A percentile compares a stretch with the other conserved stretches of the same genome.
Evolutionary conservation across 2,797 vertebrate genomes (phyloP).

Genomic region (Epinephelus malabaricus): DNA sequence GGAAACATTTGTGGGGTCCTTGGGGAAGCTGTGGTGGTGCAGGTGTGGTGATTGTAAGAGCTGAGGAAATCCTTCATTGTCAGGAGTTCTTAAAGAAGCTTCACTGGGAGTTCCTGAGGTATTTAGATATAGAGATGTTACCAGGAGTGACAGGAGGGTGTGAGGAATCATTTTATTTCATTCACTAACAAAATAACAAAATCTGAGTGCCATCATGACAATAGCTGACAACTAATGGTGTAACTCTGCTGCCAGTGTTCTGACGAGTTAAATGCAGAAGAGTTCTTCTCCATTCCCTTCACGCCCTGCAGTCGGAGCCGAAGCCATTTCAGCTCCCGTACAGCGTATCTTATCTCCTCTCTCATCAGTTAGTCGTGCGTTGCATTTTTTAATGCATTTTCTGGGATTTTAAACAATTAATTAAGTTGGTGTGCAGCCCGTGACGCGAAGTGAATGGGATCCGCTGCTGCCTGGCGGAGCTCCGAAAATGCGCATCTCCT

Average conservation of each 20-base stretch:
- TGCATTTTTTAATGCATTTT: constrained; percentile 53
- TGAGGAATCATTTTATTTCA: background rate
- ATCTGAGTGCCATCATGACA: background rate
- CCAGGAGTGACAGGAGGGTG: too few relatives aligned
- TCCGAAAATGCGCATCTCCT: constrained; percentile 57
- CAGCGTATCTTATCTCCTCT: constrained; percentile 11
- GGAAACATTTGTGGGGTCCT: too few relatives aligned
- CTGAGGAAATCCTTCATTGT: too few relatives aligned
- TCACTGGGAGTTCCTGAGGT: too few relatives aligned
- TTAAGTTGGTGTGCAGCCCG: constrained; percentile 45
- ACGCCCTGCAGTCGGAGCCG: constrained; percentile 25
- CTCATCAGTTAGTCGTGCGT: constrained; percentile 40
- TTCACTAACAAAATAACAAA: too few relatives aligned
- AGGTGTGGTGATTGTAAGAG: too few relatives aligned
- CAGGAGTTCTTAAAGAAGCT: too few relatives aligned
- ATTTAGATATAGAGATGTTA: too few relatives aligned
- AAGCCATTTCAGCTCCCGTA: constrained; percentile 15
- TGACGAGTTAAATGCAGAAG: background rate
- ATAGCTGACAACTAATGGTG: background rate
- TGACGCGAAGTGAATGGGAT: constrained; percentile 35
- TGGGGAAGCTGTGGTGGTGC: too few relatives aligned
- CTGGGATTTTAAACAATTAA: constrained; percentile 56
- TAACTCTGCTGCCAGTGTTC: background rate
- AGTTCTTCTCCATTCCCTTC: constrained; percentile 5
- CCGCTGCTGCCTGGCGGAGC: constrained; percentile 25